These are phyloP conservation scores for Alosa sapidissima DNA, from an alignment of 2,797 vertebrate genomes.

Conservation along the genomic window DNA sequence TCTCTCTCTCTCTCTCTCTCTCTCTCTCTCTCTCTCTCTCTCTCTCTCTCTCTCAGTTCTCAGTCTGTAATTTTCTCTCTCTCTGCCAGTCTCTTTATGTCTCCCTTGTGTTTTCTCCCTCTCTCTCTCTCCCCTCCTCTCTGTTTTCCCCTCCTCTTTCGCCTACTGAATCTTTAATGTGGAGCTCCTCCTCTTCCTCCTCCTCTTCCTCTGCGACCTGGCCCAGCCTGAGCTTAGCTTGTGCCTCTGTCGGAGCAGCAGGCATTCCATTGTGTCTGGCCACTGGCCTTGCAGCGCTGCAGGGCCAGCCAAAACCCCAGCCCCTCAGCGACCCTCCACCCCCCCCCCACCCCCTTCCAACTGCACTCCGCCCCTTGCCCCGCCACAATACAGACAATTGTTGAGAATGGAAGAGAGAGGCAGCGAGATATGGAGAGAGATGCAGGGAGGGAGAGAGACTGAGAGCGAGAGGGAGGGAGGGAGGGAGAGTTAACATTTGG, in stretches of 20 bases:
- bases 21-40: not conserved
- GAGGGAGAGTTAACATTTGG: not conserved
- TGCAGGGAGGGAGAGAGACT: not conserved
- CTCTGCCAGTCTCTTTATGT: not conserved
- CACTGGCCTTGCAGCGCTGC: not conserved
- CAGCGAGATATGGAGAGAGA: not conserved
- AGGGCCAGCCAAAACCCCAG: slow-evolving; percentile 3
- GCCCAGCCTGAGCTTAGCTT: not conserved
- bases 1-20: not conserved
- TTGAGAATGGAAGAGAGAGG: not conserved
- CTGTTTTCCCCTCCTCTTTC: not conserved
- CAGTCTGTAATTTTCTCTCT: not conserved
- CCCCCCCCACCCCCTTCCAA: too few relatives aligned
- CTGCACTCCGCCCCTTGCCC: not conserved
- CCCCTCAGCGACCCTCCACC: not conserved
- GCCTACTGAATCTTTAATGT: slow-evolving; percentile 69
- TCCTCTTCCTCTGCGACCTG: not conserved
- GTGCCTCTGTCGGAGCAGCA: not conserved
- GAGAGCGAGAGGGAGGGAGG: not conserved
- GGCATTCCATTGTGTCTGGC: slow-evolving; percentile 19
- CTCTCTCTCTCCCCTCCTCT: not conserved
- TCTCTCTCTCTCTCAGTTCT: not conserved
- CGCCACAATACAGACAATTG: not conserved
- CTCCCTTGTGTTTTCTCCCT: not conserved
- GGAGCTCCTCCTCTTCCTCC: not conserved